phyloP scores from a whole-genome alignment of 2,113 vertebrate genomes.

The Alces alces region DNA sequence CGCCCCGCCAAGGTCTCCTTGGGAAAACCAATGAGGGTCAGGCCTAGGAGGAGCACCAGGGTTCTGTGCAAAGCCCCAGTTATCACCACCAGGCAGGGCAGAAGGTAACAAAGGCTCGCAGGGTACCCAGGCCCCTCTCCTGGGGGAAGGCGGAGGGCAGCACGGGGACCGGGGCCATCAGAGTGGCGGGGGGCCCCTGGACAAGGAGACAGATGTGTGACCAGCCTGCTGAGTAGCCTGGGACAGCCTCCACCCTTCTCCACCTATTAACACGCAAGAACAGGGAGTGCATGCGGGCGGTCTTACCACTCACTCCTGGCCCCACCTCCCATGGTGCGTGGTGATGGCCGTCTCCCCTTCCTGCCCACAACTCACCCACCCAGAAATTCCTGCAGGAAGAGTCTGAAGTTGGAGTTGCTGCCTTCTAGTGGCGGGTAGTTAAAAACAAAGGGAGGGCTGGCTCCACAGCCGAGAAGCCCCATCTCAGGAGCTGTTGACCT shows the following conservation, averaged over 20 bases:
- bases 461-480: neutral
- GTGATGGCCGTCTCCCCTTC: neutral
- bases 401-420: neutral
- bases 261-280: neutral
- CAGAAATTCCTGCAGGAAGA: neutral
- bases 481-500: neutral
- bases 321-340: neutral
- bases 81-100: fast-evolving
- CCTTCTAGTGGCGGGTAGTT: neutral
- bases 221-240: neutral
- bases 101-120: neutral
- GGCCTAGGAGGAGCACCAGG: neutral
- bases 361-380: neutral
- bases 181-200: neutral
- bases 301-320: neutral
- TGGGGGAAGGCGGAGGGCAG: neutral
- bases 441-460: neutral
- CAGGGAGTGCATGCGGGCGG: fast-evolving
- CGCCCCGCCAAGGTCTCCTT: neutral
- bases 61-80: neutral
- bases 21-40: neutral
- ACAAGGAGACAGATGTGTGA: neutral
- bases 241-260: neutral
- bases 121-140: neutral
- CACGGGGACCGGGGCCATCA: fast-evolving